A percentile compares a stretch with the other conserved stretches of the same genome.
Conservation (phyloP, 2,888 invertebrate species). For the Neuroscelio doddi region DNA sequence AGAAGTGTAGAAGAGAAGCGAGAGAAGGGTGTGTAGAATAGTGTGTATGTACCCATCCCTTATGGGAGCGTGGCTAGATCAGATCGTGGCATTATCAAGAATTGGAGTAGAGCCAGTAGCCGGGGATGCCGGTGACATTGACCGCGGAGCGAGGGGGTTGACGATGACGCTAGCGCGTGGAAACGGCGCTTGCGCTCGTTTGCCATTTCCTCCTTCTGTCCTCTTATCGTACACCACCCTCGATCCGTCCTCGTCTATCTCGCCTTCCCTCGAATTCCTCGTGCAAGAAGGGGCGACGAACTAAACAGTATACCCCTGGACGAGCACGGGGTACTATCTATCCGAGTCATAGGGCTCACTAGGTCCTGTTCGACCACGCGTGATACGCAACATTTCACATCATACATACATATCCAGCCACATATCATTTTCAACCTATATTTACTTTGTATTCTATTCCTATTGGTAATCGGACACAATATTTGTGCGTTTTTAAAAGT, state of each 20-base stretch:
- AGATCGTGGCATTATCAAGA: conserved; percentile 38
- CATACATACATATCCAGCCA: neutral
- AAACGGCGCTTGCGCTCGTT: conserved; percentile 59
- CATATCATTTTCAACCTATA: neutral
- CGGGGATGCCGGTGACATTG: conserved; percentile 63
- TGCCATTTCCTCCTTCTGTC: conserved; percentile 44
- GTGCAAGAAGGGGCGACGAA: conserved; percentile 59
- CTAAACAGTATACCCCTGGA: conserved; percentile 65
- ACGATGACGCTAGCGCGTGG: conserved; percentile 40
- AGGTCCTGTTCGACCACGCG: neutral
- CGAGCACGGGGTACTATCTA: conserved; percentile 59
- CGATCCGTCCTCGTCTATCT: conserved; percentile 49
- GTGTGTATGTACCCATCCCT: no score
- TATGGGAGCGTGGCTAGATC: conserved; percentile 8
- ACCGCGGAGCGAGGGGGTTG: conserved; percentile 56
- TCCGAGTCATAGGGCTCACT: no score
- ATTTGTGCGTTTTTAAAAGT: no score
- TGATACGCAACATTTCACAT: neutral
- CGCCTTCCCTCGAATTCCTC: conserved; percentile 47
- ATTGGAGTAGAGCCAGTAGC: conserved; percentile 28
- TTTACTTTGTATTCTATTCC: conserved; percentile 5
- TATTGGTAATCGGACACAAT: no score
- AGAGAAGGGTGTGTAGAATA: conserved; percentile 14
- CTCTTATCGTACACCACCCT: conserved; percentile 55
- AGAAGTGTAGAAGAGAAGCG: conserved; percentile 10